Evolutionary conservation across 1,140 invertebrate species (phyloP), one percentile per base, ranked within the genome.

Genomic region (Stegodyphus dumicola): DNA sequence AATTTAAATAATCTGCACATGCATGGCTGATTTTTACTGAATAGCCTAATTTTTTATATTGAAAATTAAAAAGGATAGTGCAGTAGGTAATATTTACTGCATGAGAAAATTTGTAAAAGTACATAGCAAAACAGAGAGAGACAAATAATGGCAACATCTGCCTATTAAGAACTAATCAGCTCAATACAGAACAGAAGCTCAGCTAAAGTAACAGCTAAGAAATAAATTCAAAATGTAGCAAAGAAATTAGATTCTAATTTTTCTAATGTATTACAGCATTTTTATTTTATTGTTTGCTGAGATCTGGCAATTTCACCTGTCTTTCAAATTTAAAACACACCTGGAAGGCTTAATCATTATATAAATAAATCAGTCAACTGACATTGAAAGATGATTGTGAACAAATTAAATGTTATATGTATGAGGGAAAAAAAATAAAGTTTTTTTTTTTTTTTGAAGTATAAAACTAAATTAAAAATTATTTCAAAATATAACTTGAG

Each of bases 281-380:
- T 77, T 66, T 52, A 52, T 66, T 33, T 33, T 33, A 33, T 3
- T 33, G 33, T 33, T 33, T 33, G 33, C 33, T 81, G 15, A 33
- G 48, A 85, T 85, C 84, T 85, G 84, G 84, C 84, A 85, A 85
- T 71, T 85, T 85, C 84, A 86, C 84, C 84, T 78, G 84, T 70
- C 76, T 78, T 86, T 75, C 65, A 18, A 77, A 49, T 77, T 52
- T 73, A 60, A 60, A 51, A 33, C 2, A 5, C 7, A 49, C 11
- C 15, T 13, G 15, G 53, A n/a, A 5, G 33, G 52, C 65, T 77
- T 71, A 49, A 11, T 15, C 64, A 48, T 77, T 17, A 54, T 18
- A 51, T 15, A 75, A 85, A 85, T 66, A 86, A 78, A 73, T 10
- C 74, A 86, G 84, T 86, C 84, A 86, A 86, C 84, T 77, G 52